Evolutionary conservation across 1,140 invertebrate species (phyloP), one percentile per base, ranked within the genome.

Genomic region (Meloidogyne chitwoodi): DNA sequence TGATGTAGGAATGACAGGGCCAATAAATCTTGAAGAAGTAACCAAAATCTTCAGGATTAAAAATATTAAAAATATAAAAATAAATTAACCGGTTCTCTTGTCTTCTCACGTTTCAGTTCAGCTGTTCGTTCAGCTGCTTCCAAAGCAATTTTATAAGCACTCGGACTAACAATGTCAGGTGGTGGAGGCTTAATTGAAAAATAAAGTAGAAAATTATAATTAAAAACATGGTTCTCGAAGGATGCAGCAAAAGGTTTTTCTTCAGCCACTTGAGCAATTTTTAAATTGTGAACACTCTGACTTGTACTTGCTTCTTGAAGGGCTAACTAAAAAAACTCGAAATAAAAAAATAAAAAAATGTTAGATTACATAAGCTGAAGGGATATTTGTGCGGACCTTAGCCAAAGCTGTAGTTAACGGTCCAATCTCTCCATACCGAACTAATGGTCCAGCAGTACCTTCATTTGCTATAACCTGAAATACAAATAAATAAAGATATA

Each of bases 351-450:
- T 3, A 12, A 62, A n/a, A 62, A 72, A 11, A 4, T 5, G 10
- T 16, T 64, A n/a, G 38, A 73, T 31, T 67, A 77, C 73, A 62
- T 77, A 77, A 14, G 76, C 76, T 6, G 71, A 65, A 10, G 61
- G 76, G 22, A 77, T 67, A 63, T 77, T 77, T 26, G 76, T 77
- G 41, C 48, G 24, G 11, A 77, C 68, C 31, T 77, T 77, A 31
- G 63, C 61, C 3, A 77, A 29, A 29, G 76, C 76, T 16, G 74
- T 38, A 22, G 76, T 77, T 26, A 77, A 31, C 22, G 76, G 76
- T 22, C 73, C 76, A 24, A 77, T 66, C n/a, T 66, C 64, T 44
- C 76, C 61, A 22, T 48, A 75, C 6, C 71, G 69, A 27, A 64
- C 65, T 61, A 68, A 38, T 27, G 44, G 56, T 41, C 74, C 73